Percentiles rank a stretch among this genome's conserved stretches.
phyloP scores from a whole-genome alignment of 2,113 vertebrate species.

The Miniopterus natalensis region DNA sequence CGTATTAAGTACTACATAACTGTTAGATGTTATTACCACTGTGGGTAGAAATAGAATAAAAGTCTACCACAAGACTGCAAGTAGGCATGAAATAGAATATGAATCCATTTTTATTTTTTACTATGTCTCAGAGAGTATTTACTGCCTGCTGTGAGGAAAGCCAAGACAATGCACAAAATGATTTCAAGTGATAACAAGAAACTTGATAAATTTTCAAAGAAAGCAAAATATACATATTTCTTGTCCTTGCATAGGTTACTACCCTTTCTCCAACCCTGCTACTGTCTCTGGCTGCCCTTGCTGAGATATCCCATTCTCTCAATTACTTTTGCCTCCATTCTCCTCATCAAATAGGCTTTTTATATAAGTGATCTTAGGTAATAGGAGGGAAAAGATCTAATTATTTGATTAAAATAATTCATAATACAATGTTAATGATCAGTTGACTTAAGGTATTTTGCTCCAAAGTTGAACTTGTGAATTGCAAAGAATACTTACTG shows the following conservation, averaged over 20 bases:
- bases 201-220: slow-evolving; percentile 33
- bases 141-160: not conserved
- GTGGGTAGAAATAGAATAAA: slow-evolving; percentile 27
- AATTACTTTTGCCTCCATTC: not conserved
- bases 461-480: slow-evolving; percentile 16
- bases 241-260: not conserved
- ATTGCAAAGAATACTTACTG: slow-evolving; percentile 24
- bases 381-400: slow-evolving; percentile 42
- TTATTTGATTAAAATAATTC: slow-evolving; percentile 58
- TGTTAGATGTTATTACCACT: not conserved
- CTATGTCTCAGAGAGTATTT: not conserved
- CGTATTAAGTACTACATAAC: not conserved
- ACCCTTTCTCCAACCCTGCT: not conserved
- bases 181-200: slow-evolving; percentile 2
- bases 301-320: not conserved
- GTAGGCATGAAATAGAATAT: slow-evolving; percentile 20
- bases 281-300: not conserved
- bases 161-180: not conserved
- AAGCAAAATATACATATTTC: not conserved
- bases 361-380: slow-evolving; percentile 11
- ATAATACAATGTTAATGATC: slow-evolving; percentile 13
- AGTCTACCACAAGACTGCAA: not conserved
- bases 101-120: slow-evolving; percentile 15
- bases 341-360: not conserved
- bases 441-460: slow-evolving; percentile 52